Base-by-base conservation (phyloP, 2,797 vertebrate species). In the Dicrostonyx torquatus region DNA sequence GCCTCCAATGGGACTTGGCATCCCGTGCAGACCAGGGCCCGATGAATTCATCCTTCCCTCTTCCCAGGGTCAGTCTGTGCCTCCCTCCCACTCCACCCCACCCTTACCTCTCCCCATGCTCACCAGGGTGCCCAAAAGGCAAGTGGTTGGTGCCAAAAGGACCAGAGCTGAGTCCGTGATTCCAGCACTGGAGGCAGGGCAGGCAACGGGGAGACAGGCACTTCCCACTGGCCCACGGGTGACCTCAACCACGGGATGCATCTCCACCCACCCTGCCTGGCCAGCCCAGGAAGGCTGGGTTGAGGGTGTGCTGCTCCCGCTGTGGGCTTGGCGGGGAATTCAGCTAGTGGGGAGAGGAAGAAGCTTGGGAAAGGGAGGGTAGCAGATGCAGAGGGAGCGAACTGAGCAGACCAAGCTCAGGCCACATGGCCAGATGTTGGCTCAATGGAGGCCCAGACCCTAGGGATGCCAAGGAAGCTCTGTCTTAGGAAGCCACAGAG, bases 401-500 rank as follows among this genome's bases (percentile, higher is more conserved):
- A 84, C 92, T 18, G 94, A 79, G 78, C 82, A 86, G 90, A 93
- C 96, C 92, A 75, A 89, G 83, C 96, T 79, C n/a, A 43, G 82
- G 95, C 95, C 95, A 92, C 50, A 29, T 86, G 82, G 97, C 97
- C 97, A 98, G 97, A 98, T 98, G 98, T 98, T 97, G 98, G 98
- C 96, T 96, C 97, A 96, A 77, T 94, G 80, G 96, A 95, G 92
- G 95, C 45, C 8, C 95, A 97, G 97, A 96, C 96, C 97, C 97
- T 95, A 96, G 96, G 98, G 96, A 91, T 60, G 20, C 95, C 96
- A 66, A 50, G 96, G 95, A 93, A 97, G 97, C 93, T 90, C 93
- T 87, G 12, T 94, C 68, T 73, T 58, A 24, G 97, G 97, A 87
- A n/a, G 64, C 87, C 34, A 31, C 60, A 22, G 88, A 58, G 87